Evolutionary conservation across 2,797 vertebrate species (phyloP), one percentile per base, ranked within the genome.

Genomic region (Morelia viridis): DNA sequence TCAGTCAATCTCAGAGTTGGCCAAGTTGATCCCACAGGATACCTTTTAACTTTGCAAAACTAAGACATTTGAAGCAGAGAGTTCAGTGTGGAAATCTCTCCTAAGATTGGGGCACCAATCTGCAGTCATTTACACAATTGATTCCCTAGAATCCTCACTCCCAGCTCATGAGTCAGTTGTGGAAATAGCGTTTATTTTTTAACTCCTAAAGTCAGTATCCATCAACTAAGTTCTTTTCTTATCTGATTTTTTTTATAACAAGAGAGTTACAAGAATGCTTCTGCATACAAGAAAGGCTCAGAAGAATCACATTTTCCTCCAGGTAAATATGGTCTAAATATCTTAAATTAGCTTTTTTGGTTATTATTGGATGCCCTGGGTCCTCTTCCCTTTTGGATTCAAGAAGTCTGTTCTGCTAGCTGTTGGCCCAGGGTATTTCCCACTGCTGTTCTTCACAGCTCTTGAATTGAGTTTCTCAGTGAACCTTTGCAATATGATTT

Each of bases 401-500:
- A 92, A 0, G 5, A 1, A 28, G 84, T 91, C 93, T 46, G 13
- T 0, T 0, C 41, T 0, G 8, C 28, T 28, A 3, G 13, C 28
- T 94, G 94, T 50, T n/a, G 88, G 91, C 41, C 31, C 60, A 22
- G 11, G 12, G 28, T 91, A 87, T 24, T 92, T 17, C 62, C 62
- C 6, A 93, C 11, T 65, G 58, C 11, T 94, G 10, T 84, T 94
- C 60, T 94, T 58, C 17, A 22, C 56, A 89, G 91, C 84, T 94
- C 93, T 62, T 84, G 80, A 94, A 95, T 90, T 83, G 8, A 88
- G 19, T 92, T 95, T 93, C 89, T 94, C 9, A 0, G 64, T 90
- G 89, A 94, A 94, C 0, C 0, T 95, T 94, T 95, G 86, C 76
- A 93, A 86, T 15, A 92, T 6, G 68, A 89, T 93, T 95, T 92